Evolutionary conservation across 30 jellyfish, hydroid and myxozoan species (phyloP).

Genomic region (Pseudorhiza aurosa): DNA sequence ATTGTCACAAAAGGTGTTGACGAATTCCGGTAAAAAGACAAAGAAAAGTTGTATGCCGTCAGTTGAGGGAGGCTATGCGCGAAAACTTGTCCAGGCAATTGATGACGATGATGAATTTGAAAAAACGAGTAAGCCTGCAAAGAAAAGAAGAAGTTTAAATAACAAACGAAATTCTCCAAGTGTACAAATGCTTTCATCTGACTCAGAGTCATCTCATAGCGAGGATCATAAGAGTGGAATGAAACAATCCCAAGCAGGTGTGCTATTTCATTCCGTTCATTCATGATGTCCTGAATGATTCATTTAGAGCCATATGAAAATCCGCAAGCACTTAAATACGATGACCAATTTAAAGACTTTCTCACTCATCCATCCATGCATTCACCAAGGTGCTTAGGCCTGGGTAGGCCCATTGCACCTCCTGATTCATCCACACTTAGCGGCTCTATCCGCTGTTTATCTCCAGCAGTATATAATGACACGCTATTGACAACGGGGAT

Average conservation of each 20-base stretch:
- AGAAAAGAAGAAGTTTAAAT: not conserved
- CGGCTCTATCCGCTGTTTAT: no score
- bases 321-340: no score
- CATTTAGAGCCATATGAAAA: no score
- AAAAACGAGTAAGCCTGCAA: conserved; percentile 45
- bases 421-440: no score
- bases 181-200: conserved; percentile 40
- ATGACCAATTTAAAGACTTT: no score
- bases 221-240: not conserved
- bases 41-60: conserved; percentile 38
- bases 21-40: not conserved
- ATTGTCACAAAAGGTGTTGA: conserved; percentile 6
- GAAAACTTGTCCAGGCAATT: conserved; percentile 28
- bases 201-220: conserved; percentile 33
- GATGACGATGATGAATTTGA: conserved; percentile 64
- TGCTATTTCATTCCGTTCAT: not conserved
- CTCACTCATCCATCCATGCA: no score
- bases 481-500: no score
- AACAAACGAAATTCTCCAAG: conserved; percentile 10
- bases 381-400: no score
- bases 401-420: no score
- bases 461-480: no score
- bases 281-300: no score
- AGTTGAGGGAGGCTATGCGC: conserved; percentile 17
- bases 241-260: not conserved